Percentiles rank a stretch among this genome's conserved stretches.
These are phyloP conservation scores for Cephus spinipes DNA, from an alignment of 2,888 invertebrate genomes.

Conservation along the genomic window DNA sequence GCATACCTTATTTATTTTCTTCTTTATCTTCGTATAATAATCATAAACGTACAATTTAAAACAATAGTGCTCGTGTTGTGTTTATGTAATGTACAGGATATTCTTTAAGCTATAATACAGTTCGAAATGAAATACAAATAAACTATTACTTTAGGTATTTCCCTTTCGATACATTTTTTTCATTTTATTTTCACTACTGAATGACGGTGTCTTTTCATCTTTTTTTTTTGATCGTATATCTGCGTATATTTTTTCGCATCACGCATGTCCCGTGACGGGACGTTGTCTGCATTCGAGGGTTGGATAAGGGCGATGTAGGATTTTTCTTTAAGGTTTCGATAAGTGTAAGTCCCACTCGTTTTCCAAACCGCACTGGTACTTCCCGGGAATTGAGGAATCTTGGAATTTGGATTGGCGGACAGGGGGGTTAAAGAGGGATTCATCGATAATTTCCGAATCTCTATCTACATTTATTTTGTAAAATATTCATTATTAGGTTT, in stretches of 20 bases:
- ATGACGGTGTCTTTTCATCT: constrained; percentile 38
- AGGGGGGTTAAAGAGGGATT: constrained; percentile 25
- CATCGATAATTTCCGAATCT: constrained; percentile 50
- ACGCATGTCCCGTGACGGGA: constrained; percentile 10
- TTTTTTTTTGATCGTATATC: constrained; percentile 46
- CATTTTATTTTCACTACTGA: constrained; percentile 58
- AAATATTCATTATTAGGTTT: constrained; percentile 66
- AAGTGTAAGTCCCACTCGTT: neutral
- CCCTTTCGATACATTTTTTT: constrained; percentile 54
- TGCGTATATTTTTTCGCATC: constrained; percentile 26
- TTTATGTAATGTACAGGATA: constrained; percentile 66
- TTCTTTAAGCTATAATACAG: constrained; percentile 65
- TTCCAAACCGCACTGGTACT: neutral
- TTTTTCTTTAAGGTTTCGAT: neutral
- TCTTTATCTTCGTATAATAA: constrained; percentile 63
- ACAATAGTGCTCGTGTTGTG: constrained; percentile 62
- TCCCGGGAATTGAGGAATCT: neutral
- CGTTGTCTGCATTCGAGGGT: constrained; percentile 9
- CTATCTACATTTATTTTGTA: constrained; percentile 66
- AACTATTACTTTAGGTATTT: constrained; percentile 61
- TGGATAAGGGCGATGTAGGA: constrained; percentile 17
- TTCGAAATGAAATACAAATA: constrained; percentile 65
- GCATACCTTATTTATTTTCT: constrained; percentile 64
- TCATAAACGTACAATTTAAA: constrained; percentile 65
- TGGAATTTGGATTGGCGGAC: constrained; percentile 3